Base-by-base conservation (phyloP, 1,140 invertebrate genomes). In the Heliconius congener region DNA sequence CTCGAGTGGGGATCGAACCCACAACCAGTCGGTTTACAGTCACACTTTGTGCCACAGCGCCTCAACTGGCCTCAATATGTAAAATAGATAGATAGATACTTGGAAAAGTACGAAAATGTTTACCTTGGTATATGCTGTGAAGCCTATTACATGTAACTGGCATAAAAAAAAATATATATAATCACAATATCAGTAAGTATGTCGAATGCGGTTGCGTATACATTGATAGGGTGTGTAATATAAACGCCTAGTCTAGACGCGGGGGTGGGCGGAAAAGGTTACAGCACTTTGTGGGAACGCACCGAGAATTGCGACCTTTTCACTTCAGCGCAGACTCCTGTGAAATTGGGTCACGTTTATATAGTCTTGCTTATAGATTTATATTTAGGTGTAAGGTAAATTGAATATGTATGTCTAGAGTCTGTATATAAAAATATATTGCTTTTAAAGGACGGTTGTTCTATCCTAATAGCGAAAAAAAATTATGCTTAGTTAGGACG, bases 161-260 rank as follows among this genome's bases (percentile, higher is more conserved):
- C n/a, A 60, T 34, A 37, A 19, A 71, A 71, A 71, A 19, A 30
- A 37, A 71, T n/a, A n/a, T n/a, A n/a, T 71, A 27, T 37, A 37
- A 39, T 27, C 3, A 66, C 60, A 66, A 66, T 13, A 66, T 78
- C 37, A 27, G 50, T 57, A 71, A 74, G 39, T 74, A 74, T 74
- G 50, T 30, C 42, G 16, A 75, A 52, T 55, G 46, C 42, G 46
- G 34, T 72, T 75, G 30, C 42, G 46, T 75, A 60, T 57, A 82
- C 72, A 78, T 77, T 70, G 66, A 77, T 27, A 42, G 42, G 37
- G 70, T 77, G 71, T 57, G 71, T 80, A 81, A 76, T 77, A 73
- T 79, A 78, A 78, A 76, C 71, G 78, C 66, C 52, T 74, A 75
- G 89, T 91, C 89, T 91, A 91, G 89, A 91, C 88, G 85, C 84